These are phyloP conservation scores for Microctonus brassicae DNA, from an alignment of 2,888 invertebrate genomes.

Conservation along the genomic window DNA sequence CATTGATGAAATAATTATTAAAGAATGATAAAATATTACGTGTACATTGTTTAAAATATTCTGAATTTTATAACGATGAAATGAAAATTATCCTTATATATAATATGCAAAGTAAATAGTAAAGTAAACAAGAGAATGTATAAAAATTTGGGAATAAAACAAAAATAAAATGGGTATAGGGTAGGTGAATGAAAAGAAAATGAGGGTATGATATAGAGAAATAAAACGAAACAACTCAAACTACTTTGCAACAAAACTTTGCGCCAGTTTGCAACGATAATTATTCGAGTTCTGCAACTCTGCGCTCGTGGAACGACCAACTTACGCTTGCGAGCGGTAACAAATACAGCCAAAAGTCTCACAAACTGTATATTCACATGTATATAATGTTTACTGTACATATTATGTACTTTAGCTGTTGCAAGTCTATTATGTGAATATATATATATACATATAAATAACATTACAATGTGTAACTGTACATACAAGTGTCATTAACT, in stretches of 20 bases:
- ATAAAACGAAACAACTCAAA: conserved; percentile 14
- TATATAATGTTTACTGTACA: conserved; percentile 10
- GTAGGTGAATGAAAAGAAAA: background rate
- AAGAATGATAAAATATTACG: too few relatives aligned
- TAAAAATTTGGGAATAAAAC: background rate
- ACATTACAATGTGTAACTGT: background rate
- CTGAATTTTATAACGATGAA: background rate
- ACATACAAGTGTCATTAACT: background rate
- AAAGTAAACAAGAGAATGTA: background rate
- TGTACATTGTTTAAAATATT: too few relatives aligned
- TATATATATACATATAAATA: too few relatives aligned
- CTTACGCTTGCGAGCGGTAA: conserved; percentile 32
- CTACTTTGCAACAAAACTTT: conserved; percentile 46
- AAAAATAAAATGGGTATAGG: conserved; percentile 26
- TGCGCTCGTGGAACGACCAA: conserved; percentile 46
- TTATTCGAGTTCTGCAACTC: conserved; percentile 62
- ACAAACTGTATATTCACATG: background rate
- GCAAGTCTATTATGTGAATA: background rate
- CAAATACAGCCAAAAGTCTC: conserved; percentile 17
- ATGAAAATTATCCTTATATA: too few relatives aligned
- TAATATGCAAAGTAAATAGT: too few relatives aligned
- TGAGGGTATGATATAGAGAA: background rate
- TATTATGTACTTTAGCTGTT: background rate
- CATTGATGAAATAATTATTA: too few relatives aligned
- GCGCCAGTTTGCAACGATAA: conserved; percentile 61